Evolutionary conservation across 2,113 vertebrate species (phyloP).

Genomic region (Corapipo altera): DNA sequence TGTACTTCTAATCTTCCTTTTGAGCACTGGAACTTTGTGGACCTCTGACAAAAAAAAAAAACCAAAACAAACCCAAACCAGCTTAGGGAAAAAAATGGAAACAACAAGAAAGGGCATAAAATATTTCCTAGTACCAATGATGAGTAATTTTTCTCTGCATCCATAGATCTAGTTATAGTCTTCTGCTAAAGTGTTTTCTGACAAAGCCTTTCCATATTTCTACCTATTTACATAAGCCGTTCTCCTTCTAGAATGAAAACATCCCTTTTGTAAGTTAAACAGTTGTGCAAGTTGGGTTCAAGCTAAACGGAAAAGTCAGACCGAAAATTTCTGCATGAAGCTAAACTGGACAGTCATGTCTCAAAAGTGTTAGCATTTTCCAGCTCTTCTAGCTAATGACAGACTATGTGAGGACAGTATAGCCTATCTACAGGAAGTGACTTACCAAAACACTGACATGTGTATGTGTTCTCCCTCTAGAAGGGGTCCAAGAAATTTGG

Average conservation of each 20-base stretch:
- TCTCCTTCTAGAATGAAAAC: neutral
- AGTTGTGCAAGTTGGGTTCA: neutral
- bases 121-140: neutral
- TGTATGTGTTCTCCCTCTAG: neutral
- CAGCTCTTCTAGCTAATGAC: neutral
- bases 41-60: neutral
- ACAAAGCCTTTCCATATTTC: neutral
- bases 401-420: neutral
- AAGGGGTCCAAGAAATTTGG: neutral
- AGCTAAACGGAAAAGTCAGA: neutral
- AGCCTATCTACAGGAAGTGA: neutral
- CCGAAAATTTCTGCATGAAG: neutral
- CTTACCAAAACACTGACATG: neutral
- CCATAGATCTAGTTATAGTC: neutral
- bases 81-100: neutral
- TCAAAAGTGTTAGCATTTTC: neutral
- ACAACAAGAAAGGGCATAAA: neutral
- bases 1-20: neutral
- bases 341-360: neutral
- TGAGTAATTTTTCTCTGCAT: neutral
- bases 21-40: neutral
- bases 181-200: neutral
- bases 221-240: neutral
- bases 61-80: neutral
- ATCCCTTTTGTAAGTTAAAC: neutral